Conservation (phyloP, 1,140 invertebrate genomes). For the Hyles euphorbiae region DNA sequence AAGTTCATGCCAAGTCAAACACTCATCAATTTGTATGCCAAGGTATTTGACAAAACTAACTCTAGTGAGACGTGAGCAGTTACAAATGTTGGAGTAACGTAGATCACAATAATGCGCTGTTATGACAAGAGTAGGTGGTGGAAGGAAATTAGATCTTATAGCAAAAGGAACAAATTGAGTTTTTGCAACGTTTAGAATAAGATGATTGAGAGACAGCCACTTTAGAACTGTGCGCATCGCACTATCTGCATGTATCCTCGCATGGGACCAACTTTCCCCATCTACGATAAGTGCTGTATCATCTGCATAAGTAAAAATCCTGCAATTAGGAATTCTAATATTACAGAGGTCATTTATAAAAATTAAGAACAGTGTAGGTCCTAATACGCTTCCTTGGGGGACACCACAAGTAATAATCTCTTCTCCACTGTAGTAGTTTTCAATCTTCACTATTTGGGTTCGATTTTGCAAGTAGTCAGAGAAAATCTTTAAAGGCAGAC, state of each 20-base stretch:
- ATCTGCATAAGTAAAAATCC: constrained; percentile 13
- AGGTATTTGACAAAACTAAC: constrained; percentile 11
- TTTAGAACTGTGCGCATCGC: constrained; percentile 1
- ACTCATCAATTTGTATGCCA: constrained; percentile 9
- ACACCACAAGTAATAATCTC: neutral
- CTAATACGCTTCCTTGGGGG: neutral
- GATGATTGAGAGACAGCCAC: constrained; percentile 6
- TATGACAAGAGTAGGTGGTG: neutral
- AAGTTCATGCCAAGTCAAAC: constrained; percentile 9
- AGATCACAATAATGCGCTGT: constrained; percentile 7
- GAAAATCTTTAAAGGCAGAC: neutral
- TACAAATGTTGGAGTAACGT: neutral
- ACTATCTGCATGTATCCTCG: neutral
- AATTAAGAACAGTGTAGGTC: constrained; percentile 3
- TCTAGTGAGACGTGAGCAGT: neutral
- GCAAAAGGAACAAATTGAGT: constrained; percentile 11
- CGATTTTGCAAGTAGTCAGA: neutral
- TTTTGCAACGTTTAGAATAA: constrained; percentile 14
- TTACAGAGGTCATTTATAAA: constrained; percentile 6
- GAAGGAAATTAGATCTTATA: neutral
- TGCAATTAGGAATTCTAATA: neutral
- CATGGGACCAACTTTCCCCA: constrained; percentile 8
- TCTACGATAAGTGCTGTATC: constrained; percentile 14
- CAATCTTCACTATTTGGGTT: neutral
- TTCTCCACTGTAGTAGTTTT: neutral